Percentiles rank a stretch among this genome's conserved stretches.
Evolutionary conservation across 2,113 vertebrate species (phyloP).

Genomic region (Chroicocephalus ridibundus): DNA sequence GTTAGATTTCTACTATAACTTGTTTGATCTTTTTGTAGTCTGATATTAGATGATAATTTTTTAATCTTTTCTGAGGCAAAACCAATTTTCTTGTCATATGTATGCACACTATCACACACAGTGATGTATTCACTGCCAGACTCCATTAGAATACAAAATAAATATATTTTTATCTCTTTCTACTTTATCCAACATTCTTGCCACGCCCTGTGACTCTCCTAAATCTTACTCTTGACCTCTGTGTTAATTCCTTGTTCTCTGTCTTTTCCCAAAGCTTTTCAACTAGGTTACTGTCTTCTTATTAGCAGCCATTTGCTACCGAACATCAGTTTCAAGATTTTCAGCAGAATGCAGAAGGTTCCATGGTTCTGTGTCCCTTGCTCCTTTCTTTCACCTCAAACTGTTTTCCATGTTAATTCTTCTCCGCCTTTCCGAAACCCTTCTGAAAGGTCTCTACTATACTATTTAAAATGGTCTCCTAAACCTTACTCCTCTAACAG

Average conservation of each 20-base stretch:
- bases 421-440: not conserved
- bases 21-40: not conserved
- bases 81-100: not conserved
- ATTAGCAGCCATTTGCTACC: not conserved
- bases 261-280: not conserved
- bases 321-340: not conserved
- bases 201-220: not conserved
- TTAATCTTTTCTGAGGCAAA: not conserved
- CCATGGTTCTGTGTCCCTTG: not conserved
- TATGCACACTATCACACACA: not conserved
- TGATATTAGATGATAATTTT: not conserved
- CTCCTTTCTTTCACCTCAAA: not conserved
- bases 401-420: not conserved
- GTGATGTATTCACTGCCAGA: not conserved
- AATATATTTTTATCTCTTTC: not conserved
- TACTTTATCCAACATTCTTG: not conserved
- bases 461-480: not conserved
- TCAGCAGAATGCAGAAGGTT: not conserved
- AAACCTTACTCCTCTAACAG: not conserved
- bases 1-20: not conserved
- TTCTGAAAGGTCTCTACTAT: not conserved
- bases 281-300: not conserved
- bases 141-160: not conserved
- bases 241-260: not conserved
- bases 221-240: not conserved